These are phyloP conservation scores for Chirona hameri DNA, from an alignment of 2,888 invertebrate genomes.

Conservation along the genomic window DNA sequence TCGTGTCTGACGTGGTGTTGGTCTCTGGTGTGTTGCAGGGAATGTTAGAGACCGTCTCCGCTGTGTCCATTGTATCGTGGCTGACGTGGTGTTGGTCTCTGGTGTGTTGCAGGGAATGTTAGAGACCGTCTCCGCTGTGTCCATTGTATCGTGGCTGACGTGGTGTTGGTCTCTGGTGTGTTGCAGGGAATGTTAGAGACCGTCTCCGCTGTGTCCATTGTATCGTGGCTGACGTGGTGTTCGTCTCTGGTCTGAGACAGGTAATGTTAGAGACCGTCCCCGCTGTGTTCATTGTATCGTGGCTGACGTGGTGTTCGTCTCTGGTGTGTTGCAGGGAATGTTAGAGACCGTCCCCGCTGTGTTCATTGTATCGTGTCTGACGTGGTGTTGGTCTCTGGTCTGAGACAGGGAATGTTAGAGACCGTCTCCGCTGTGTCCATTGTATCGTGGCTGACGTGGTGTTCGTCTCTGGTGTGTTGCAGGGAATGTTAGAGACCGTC, in stretches of 20 bases:
- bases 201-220: not conserved
- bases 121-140: not conserved
- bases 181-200: not conserved
- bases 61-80: not conserved
- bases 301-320: not conserved
- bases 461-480: not conserved
- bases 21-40: not conserved
- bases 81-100: no score
- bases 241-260: not conserved
- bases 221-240: not conserved
- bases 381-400: no score
- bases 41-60: not conserved
- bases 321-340: not conserved
- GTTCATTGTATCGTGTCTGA: no score
- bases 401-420: not conserved
- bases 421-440: no score
- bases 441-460: no score
- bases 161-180: no score
- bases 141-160: no score
- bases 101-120: not conserved
- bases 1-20: no score
- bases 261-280: not conserved
- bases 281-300: not conserved
- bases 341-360: not conserved
- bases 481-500: not conserved